Evolutionary conservation across 1,140 invertebrate genomes (phyloP), one percentile per base, ranked within the genome.

Genomic region (Trichogramma pretiosum): DNA sequence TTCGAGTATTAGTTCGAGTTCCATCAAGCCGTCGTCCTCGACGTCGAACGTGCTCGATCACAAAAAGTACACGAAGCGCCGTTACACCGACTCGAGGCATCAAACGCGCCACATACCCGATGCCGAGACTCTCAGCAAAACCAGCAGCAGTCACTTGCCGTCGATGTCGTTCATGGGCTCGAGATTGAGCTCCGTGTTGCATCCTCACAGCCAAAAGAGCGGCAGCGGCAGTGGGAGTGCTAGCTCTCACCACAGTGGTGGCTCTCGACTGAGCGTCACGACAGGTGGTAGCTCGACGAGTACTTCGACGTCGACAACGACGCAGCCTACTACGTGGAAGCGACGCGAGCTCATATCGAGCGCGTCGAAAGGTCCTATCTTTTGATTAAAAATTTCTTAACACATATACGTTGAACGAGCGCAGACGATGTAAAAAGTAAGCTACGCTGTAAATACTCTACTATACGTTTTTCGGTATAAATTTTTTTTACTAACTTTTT

Each of bases 311-410:
- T 55, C 58, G 50, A 62, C 58, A 53, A 65, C 69, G 50, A 66
- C 64, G 54, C 59, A 59, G 44, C 75, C 76, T 17, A 75, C 87
- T 17, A 75, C 87, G 2, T 89, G 87, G 75, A 89, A 89, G 64
- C 73, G 86, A 34, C 77, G 83, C 39, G 85, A 89, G 63, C 67
- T 89, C 21, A 89, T 89, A 56, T 83, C 86, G 3, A 88, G 85
- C 63, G 81, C 83, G 42, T 80, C 78, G 4, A 75, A 76, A 58
- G 57, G 65, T 41, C n/a, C n/a, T n/a, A n/a, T n/a, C n/a, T n/a
- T n/a, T n/a, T n/a, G n/a, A n/a, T n/a, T n/a, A n/a, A n/a, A n/a
- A n/a, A n/a, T n/a, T n/a, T n/a, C n/a, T n/a, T n/a, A n/a, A n/a
- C n/a, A n/a, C n/a, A n/a, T n/a, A n/a, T n/a, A n/a, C n/a, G n/a